phyloP scores from a whole-genome alignment of 2,113 vertebrate species.

The Notarius lentiginosus region DNA sequence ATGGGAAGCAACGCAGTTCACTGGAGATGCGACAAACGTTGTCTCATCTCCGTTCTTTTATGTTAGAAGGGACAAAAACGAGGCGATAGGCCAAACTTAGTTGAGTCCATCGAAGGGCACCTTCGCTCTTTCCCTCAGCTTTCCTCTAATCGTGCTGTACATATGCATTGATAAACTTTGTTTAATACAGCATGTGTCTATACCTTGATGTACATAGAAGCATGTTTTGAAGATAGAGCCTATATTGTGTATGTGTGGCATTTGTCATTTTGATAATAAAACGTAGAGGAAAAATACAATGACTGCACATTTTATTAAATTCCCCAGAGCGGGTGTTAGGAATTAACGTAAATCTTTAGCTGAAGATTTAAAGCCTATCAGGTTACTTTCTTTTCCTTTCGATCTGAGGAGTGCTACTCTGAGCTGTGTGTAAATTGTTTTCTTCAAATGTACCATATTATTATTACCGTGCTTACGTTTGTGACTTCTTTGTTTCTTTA shows the following conservation, averaged over 20 bases:
- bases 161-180: constrained; percentile 66
- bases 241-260: constrained; percentile 71
- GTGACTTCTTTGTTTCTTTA: constrained; percentile 30
- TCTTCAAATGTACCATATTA: constrained; percentile 33
- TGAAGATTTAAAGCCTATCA: constrained; percentile 51
- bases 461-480: constrained; percentile 51
- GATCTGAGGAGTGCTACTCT: constrained; percentile 16
- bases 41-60: constrained; percentile 13
- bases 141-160: constrained; percentile 55
- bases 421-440: constrained; percentile 45
- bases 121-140: constrained; percentile 31
- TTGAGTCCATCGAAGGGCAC: constrained; percentile 60
- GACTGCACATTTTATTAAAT: constrained; percentile 72
- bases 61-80: constrained; percentile 26
- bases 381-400: constrained; percentile 50
- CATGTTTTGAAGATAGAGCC: constrained; percentile 81
- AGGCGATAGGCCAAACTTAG: constrained; percentile 46
- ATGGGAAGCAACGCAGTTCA: constrained; percentile 19
- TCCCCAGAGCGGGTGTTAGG: constrained; percentile 59
- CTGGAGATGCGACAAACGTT: constrained; percentile 1
- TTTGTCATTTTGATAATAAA: constrained; percentile 78
- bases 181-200: constrained; percentile 79
- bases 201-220: constrained; percentile 79
- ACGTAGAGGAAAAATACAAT: constrained; percentile 67
- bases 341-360: constrained; percentile 60